phyloP scores from a whole-genome alignment of 2,888 invertebrate genomes.

The Aleiodes testaceus region DNA sequence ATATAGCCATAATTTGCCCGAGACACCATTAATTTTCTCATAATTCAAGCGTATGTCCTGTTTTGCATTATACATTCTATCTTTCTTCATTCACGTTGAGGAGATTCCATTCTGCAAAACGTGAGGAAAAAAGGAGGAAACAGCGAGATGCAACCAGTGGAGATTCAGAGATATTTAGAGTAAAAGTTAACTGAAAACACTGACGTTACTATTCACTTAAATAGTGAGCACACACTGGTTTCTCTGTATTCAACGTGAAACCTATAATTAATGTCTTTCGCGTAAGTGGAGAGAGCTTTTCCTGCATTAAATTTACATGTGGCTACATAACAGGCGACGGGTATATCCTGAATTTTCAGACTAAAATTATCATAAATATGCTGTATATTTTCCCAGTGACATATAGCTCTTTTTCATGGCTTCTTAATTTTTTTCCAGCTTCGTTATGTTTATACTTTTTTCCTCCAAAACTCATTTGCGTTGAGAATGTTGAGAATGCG shows the following conservation, averaged over 20 bases:
- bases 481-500: background rate
- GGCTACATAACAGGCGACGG: slow-evolving; percentile 47
- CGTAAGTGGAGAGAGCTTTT: slow-evolving; percentile 41
- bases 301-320: slow-evolving; percentile 59
- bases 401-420: slow-evolving; percentile 24
- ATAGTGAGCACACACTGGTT: slow-evolving; percentile 33
- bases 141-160: slow-evolving; percentile 37
- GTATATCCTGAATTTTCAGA: slow-evolving; percentile 5
- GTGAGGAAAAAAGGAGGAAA: background rate
- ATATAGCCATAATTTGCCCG: slow-evolving; percentile 60
- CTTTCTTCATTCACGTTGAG: slow-evolving; percentile 22
- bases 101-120: slow-evolving; percentile 6
- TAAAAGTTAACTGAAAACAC: slow-evolving; percentile 46
- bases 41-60: slow-evolving; percentile 59
- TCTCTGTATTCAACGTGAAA: slow-evolving; percentile 47
- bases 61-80: slow-evolving; percentile 19
- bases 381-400: slow-evolving; percentile 20
- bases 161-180: slow-evolving; percentile 62
- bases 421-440: background rate
- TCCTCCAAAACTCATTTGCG: background rate
- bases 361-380: slow-evolving; percentile 40
- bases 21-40: slow-evolving; percentile 60
- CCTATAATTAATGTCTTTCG: slow-evolving; percentile 62
- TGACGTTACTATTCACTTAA: slow-evolving; percentile 16
- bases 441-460: slow-evolving; percentile 3